Evolutionary conservation across 2,888 invertebrate genomes (phyloP), one percentile per base, ranked within the genome.

Genomic region (Apantesis nais): DNA sequence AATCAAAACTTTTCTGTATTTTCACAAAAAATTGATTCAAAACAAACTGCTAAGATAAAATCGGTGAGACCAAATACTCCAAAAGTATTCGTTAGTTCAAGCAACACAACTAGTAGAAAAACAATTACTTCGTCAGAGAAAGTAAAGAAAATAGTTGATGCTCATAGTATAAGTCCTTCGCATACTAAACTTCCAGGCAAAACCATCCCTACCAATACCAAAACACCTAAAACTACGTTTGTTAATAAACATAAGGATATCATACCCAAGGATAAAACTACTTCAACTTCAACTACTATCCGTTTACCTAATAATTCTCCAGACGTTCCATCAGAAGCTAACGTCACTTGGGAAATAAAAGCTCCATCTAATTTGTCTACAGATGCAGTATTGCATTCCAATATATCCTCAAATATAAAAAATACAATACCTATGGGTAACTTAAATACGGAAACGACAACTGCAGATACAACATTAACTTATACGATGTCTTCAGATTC

Each of bases 1-100:
- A 58, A 37, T 55, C 25, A 22, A n/a, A 58, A 66, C 1, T 58
- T 39, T 66, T 39, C 29, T 22, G 29, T 66, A 29, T 66, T 66
- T 39, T 58, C 66, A 58, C 25, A 66, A 29, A 29, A 55, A 11
- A 4, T 39, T 22, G 58, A 41, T 11, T 12, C 39, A 19, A 34
- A 58, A 39, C 39, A 58, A 29, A 39, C 19, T 0, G 3, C 25
- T 22, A 41, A 66, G 39, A 66, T 58, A 29, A 66, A 58, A 58
- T 58, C 55, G 29, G 12, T 41, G 19, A 39, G 11, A 41, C 39
- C 58, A 41, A 11, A 12, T 29, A 66, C 39, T 16, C 8, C 7
- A 34, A 25, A 44, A 31, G 37, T 8, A 25, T 52, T 31, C 5
- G 12, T n/a, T 55, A 0, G 16, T 25, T 16, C 9, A 37, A 2